These are phyloP conservation scores for Eulithis prunata DNA, from an alignment of 2,888 invertebrate genomes.

Conservation along the genomic window DNA sequence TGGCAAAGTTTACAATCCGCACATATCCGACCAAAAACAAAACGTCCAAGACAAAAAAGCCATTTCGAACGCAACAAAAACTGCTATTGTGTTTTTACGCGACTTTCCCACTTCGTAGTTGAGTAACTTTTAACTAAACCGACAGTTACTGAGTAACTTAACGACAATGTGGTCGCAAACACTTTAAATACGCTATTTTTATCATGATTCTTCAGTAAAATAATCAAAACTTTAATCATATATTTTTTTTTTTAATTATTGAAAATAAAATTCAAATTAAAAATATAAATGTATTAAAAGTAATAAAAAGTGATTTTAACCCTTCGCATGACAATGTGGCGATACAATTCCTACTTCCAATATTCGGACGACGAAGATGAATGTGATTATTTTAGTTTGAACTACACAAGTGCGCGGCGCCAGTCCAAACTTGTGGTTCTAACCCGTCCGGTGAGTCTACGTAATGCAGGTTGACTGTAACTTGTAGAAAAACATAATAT, in stretches of 20 bases:
- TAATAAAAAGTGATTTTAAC: background rate
- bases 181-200: background rate
- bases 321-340: conserved; percentile 46
- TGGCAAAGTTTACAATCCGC: conserved; percentile 12
- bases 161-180: conserved; percentile 24
- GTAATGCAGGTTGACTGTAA: too few relatives aligned
- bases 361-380: conserved; percentile 58
- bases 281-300: background rate
- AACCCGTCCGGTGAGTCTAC: conserved; percentile 59
- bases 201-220: background rate
- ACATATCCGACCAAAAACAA: conserved; percentile 33
- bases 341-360: conserved; percentile 57
- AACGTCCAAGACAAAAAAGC: conserved; percentile 32
- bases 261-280: too few relatives aligned
- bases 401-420: conserved; percentile 61
- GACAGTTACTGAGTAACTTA: conserved; percentile 31
- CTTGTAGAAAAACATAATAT: too few relatives aligned
- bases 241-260: too few relatives aligned
- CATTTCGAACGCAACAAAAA: conserved; percentile 33
- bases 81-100: conserved; percentile 36
- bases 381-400: conserved; percentile 41
- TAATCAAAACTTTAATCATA: too few relatives aligned
- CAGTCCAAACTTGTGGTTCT: conserved; percentile 68
- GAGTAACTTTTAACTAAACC: conserved; percentile 32
- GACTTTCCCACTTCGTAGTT: conserved; percentile 37